phyloP scores from a whole-genome alignment of 1,140 invertebrate species.

The Brachystomella parvula region DNA sequence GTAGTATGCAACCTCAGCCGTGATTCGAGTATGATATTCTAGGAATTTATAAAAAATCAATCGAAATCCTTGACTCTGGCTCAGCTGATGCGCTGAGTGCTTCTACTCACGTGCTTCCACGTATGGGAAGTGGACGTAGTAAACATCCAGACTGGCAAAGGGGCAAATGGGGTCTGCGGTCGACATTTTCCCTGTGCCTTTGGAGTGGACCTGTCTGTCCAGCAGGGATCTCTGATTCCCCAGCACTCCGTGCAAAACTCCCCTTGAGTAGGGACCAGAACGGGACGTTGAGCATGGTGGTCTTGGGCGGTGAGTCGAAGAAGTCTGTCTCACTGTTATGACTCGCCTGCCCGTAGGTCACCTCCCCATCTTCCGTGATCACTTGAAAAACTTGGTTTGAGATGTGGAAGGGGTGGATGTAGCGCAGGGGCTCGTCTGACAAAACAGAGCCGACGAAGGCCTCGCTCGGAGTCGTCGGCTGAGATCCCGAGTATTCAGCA shows the following conservation, averaged over 20 bases:
- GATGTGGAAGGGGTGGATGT: constrained; percentile 18
- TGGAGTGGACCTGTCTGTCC: not conserved
- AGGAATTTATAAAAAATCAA: not conserved
- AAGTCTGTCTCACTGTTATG: not conserved
- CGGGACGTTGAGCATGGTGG: not conserved
- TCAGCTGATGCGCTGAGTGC: not conserved
- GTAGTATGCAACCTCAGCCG: constrained; percentile 18
- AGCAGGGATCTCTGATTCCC: not conserved
- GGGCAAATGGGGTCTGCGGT: constrained; percentile 7
- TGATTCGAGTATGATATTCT: constrained; percentile 23
- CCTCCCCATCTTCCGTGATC: constrained; percentile 25
- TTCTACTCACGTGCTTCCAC: constrained; percentile 24
- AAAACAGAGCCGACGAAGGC: constrained; percentile 20
- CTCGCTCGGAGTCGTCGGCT: constrained; percentile 11
- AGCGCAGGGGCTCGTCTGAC: constrained; percentile 12
- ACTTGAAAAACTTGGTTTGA: constrained; percentile 20
- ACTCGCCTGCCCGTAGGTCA: constrained; percentile 23
- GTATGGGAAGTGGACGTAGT: constrained; percentile 17
- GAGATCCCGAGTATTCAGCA: not conserved
- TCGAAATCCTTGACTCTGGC: not conserved
- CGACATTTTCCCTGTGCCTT: not conserved
- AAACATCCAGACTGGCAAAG: constrained; percentile 20
- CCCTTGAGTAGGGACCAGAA: constrained; percentile 15
- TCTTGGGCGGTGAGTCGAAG: not conserved
- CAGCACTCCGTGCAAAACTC: not conserved